Conservation (phyloP, 2,113 vertebrate species). For the Cebus imitator region DNA sequence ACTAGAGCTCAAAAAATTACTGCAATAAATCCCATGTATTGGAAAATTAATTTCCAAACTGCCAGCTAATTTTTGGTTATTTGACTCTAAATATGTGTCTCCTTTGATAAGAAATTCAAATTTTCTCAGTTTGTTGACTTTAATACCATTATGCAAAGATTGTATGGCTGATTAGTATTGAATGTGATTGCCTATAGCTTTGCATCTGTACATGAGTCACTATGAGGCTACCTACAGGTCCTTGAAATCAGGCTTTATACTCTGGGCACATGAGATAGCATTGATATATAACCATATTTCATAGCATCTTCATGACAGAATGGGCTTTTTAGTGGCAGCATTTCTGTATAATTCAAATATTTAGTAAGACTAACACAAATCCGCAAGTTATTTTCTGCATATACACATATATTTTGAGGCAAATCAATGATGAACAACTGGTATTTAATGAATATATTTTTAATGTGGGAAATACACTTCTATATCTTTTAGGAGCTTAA, state of each 20-base stretch:
- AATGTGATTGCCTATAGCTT: background rate
- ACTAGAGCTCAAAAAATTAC: background rate
- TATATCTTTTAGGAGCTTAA: background rate
- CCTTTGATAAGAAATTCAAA: background rate
- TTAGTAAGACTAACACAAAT: background rate
- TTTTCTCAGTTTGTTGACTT: background rate
- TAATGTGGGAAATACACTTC: background rate
- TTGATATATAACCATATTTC: background rate
- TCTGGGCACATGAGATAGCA: background rate
- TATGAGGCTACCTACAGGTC: background rate
- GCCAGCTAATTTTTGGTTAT: background rate
- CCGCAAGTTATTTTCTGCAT: background rate
- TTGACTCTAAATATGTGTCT: background rate
- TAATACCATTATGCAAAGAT: background rate
- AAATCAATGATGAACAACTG: background rate
- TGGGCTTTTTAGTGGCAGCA: background rate
- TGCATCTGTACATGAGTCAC: background rate
- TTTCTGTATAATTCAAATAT: background rate
- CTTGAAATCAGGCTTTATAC: background rate
- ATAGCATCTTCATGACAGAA: background rate
- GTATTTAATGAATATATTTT: background rate
- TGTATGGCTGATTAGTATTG: background rate
- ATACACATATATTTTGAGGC: background rate
- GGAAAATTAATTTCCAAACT: background rate
- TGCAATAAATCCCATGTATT: background rate